These are phyloP conservation scores for Gymnogyps californianus DNA, from an alignment of 2,113 vertebrate species.

Conservation along the genomic window DNA sequence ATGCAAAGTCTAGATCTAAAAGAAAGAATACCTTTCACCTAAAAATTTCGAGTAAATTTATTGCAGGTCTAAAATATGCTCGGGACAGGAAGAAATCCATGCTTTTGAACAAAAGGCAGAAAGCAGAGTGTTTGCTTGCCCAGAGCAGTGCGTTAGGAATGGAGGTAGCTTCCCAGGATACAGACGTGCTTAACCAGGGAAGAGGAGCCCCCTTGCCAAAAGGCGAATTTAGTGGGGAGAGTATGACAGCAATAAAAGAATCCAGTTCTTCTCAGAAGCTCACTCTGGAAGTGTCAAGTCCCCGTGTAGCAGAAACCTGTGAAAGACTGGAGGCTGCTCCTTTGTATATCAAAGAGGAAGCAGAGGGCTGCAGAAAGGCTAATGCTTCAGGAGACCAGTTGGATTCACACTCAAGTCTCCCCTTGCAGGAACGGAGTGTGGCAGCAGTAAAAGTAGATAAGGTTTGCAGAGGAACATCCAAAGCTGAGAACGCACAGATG, in stretches of 20 bases:
- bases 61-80: slow-evolving; percentile 22
- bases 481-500: neutral
- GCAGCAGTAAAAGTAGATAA: neutral
- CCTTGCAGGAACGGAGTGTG: neutral
- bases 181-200: neutral
- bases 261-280: neutral
- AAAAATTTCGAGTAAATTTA: slow-evolving; percentile 28
- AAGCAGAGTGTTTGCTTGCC: neutral
- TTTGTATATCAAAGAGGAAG: neutral
- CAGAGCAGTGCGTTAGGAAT: neutral
- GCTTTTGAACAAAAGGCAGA: slow-evolving; percentile 36
- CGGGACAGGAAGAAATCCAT: slow-evolving; percentile 25
- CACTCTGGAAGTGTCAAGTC: neutral
- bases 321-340: neutral
- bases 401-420: neutral
- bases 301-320: neutral
- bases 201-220: neutral
- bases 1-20: neutral
- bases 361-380: neutral
- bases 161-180: neutral
- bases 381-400: neutral
- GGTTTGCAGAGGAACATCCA: neutral
- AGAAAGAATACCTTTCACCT: neutral
- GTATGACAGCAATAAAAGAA: neutral
- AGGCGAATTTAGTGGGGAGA: neutral